These are phyloP conservation scores for Apotomis capreana DNA, from an alignment of 2,888 invertebrate genomes.

Conservation along the genomic window DNA sequence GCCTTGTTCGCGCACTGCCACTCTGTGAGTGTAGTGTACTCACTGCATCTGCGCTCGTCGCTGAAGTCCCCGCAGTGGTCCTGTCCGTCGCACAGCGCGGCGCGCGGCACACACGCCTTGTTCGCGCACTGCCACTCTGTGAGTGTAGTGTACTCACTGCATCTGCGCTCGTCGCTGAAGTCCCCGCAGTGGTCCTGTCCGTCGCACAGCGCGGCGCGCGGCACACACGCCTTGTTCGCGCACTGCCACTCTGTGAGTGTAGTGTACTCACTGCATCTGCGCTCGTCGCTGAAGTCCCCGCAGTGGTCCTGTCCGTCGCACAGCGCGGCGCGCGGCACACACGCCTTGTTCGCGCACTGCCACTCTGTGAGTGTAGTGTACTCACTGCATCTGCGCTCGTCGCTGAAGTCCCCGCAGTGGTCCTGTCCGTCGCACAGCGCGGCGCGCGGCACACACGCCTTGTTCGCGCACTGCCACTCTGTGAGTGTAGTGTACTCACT, in stretches of 20 bases:
- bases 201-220: constrained; percentile 87
- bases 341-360: constrained; percentile 88
- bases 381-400: constrained; percentile 86
- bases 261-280: constrained; percentile 86
- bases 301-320: constrained; percentile 91
- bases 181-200: constrained; percentile 89
- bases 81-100: constrained; percentile 87
- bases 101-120: constrained; percentile 87
- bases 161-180: constrained; percentile 85
- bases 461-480: constrained; percentile 88
- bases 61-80: constrained; percentile 89
- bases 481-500: too few relatives aligned
- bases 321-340: constrained; percentile 85
- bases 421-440: constrained; percentile 89
- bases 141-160: too few relatives aligned
- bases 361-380: too few relatives aligned
- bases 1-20: constrained; percentile 88
- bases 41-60: constrained; percentile 85
- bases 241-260: constrained; percentile 89
- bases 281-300: constrained; percentile 86
- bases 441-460: constrained; percentile 87
- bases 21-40: too few relatives aligned
- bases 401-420: constrained; percentile 88
- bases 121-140: constrained; percentile 88
- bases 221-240: constrained; percentile 88